Evolutionary conservation across 2,888 invertebrate genomes (phyloP).

Genomic region (Blastobasis lacticolella): DNA sequence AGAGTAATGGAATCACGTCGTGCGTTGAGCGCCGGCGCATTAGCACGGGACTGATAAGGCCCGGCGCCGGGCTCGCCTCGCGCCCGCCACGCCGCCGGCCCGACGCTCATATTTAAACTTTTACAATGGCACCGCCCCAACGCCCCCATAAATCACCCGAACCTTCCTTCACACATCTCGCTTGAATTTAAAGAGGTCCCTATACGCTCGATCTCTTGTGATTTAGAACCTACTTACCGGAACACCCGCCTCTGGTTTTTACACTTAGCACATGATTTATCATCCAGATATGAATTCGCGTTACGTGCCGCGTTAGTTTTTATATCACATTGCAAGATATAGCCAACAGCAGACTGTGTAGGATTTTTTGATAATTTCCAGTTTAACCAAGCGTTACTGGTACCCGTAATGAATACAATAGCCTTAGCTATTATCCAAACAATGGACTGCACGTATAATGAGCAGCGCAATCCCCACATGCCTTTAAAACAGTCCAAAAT

Average conservation of each 20-base stretch:
- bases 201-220: conserved; percentile 50
- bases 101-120: conserved; percentile 58
- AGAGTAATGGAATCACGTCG: conserved; percentile 17
- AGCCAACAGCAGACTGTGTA: no score
- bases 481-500: background rate
- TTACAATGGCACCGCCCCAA: conserved; percentile 47
- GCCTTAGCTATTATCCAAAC: no score
- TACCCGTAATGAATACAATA: no score
- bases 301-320: no score
- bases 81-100: conserved; percentile 15
- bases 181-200: conserved; percentile 63
- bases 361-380: no score
- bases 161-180: conserved; percentile 60
- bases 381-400: no score
- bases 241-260: conserved; percentile 26
- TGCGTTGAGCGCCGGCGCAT: conserved; percentile 8
- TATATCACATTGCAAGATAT: no score
- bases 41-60: conserved; percentile 11
- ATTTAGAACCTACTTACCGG: conserved; percentile 47
- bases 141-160: conserved; percentile 56
- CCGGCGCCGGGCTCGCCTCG: conserved; percentile 14
- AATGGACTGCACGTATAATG: no score
- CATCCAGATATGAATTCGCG: conserved; percentile 1
- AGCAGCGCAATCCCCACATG: no score
- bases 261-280: conserved; percentile 21